phyloP scores from a whole-genome alignment of 2,113 vertebrate species.

The Pygoscelis antarcticus region DNA sequence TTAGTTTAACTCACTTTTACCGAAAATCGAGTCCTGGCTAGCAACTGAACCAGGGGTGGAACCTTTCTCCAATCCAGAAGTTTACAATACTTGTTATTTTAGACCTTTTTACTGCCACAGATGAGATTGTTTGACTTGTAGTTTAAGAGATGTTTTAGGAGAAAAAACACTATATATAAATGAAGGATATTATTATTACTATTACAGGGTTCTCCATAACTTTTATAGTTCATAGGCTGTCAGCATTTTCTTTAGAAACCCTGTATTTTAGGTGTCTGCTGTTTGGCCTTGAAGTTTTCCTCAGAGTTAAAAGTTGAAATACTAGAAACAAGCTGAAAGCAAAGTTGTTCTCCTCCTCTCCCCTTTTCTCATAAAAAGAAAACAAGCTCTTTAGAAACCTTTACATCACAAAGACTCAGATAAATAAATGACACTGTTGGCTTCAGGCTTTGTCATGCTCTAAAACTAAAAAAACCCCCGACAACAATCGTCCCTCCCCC shows the following conservation, averaged over 20 bases:
- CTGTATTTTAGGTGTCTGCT: conserved; percentile 32
- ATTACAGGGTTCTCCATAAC: conserved; percentile 11
- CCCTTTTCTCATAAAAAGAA: not conserved
- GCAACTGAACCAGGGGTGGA: not conserved
- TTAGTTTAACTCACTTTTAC: not conserved
- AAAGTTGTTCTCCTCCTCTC: not conserved
- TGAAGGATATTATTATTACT: conserved; percentile 40
- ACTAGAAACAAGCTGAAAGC: not conserved
- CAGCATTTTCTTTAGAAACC: conserved; percentile 28
- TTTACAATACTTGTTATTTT: not conserved
- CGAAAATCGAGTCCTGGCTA: not conserved
- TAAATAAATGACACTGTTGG: not conserved
- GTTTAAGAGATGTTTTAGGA: conserved; percentile 14
- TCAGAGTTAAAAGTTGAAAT: not conserved
- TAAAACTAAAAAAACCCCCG: not conserved
- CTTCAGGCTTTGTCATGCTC: not conserved
- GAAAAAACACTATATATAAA: conserved; percentile 1
- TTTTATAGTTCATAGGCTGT: conserved; percentile 6
- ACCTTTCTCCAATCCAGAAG: not conserved
- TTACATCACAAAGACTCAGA: not conserved
- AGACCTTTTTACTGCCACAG: not conserved
- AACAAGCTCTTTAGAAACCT: not conserved
- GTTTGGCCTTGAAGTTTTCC: not conserved
- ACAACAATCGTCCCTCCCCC: not conserved
- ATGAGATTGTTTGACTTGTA: not conserved